Evolutionary conservation across 2,888 invertebrate species (phyloP), one percentile per base, ranked within the genome.

Genomic region (Hyalella azteca): DNA sequence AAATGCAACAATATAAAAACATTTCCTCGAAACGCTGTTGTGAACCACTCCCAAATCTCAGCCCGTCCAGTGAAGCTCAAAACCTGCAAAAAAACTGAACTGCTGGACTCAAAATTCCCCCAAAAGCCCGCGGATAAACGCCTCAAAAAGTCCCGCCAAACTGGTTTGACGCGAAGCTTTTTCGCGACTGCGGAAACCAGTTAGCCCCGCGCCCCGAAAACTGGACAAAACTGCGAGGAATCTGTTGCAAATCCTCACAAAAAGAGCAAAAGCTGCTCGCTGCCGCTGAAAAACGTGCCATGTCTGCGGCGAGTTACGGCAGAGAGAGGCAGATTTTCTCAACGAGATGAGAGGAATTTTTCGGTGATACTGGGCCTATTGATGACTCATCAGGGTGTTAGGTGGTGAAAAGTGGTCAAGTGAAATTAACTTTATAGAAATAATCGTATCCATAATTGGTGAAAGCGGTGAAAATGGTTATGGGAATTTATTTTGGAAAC

Each of bases 91-190:
- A n/a, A n/a, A n/a, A n/a, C n/a, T n/a, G n/a, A n/a, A n/a, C n/a
- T n/a, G n/a, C 11, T 9, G 11, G 66, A n/a, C 66, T n/a, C 32
- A 66, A 59, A 66, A 66, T 36, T 66, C 66, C 66, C 66, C 66
- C 66, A 66, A 66, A 66, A 66, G 66, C 66, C 36, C n/a, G n/a
- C 66, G 66, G 66, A 36, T 36, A 29, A 32, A 66, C 22, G 66
- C 66, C 29, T n/a, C 66, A 66, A 66, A 66, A 66, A 54, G 36
- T 36, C 4, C 11, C 66, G 39, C 66, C 66, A 66, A 66, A 66
- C 66, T 66, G 66, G 66, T 66, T 66, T 66, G 66, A 66, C 66
- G 32, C 66, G 66, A 29, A 32, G 36, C 29, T 66, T 66, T 66
- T 66, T 29, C 66, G 7, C 29, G 36, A 36, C 66, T 66, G 66